Conservation (phyloP, 2,888 invertebrate genomes). For the Limenitis camilla region DNA sequence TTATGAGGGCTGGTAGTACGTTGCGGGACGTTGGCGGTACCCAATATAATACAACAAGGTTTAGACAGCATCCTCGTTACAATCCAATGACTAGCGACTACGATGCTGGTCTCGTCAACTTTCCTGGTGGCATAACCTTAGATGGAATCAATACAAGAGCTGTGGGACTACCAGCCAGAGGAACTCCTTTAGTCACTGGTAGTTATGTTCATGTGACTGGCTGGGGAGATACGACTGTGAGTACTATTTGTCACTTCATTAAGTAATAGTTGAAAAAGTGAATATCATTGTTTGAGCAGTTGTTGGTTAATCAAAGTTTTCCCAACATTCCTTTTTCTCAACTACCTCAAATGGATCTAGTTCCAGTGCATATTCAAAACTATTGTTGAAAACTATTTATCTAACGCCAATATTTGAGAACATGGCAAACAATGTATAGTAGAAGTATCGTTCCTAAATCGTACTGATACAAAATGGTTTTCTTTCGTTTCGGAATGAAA, state of each 20-base stretch:
- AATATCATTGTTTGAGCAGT: not conserved
- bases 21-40: constrained; percentile 48
- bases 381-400: too few species aligned
- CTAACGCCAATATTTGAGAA: too few species aligned
- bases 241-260: constrained; percentile 14
- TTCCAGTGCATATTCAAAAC: too few species aligned
- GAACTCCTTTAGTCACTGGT: constrained; percentile 33
- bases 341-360: too few species aligned
- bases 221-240: constrained; percentile 58
- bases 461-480: too few species aligned
- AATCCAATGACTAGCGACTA: constrained; percentile 50
- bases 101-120: constrained; percentile 56
- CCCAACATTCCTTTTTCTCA: too few species aligned
- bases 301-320: too few species aligned
- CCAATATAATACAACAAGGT: constrained; percentile 42
- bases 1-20: constrained; percentile 56
- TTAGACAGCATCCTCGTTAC: constrained; percentile 51
- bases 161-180: constrained; percentile 31
- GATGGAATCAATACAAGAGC: constrained; percentile 40
- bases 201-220: constrained; percentile 44
- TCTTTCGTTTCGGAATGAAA: too few species aligned
- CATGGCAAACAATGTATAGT: too few species aligned
- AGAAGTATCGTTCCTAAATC: too few species aligned
- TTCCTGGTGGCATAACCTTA: constrained; percentile 41
- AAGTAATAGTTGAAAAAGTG: not conserved